Evolutionary conservation across 2,888 invertebrate genomes (phyloP), one percentile per base, ranked within the genome.

Genomic region (Hypercompe scribonia): DNA sequence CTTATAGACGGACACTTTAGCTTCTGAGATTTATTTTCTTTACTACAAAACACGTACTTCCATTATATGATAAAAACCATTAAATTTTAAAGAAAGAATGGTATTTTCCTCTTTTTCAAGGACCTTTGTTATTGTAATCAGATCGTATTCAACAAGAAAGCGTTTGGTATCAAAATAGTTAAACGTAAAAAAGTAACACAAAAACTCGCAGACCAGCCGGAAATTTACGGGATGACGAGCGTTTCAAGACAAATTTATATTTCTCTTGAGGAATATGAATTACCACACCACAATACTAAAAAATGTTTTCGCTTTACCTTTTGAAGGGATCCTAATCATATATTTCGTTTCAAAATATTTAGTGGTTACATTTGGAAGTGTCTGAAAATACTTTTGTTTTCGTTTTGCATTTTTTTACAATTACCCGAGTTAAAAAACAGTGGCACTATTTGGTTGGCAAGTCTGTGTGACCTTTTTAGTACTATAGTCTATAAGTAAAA

Each of bases 41-140:
- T 15, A 58, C 28, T 28, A 58, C 58, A 24, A 58, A 11, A n/a
- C 8, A 58, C 10, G 11, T 18, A 24, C 21, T 5, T 18, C 4
- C 18, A 42, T 42, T 46, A 28, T 11, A 7, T 11, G 15, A 28
- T 2, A 2, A n/a, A n/a, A 36, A 68, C n/a, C 10, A n/a, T 61
- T 24, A 18, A 39, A n/a, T 68, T 39, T 61, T 2, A 63, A 63
- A 63, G 24, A 33, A 21, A 63, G 21, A 18, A 42, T 3, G 8
- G 18, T 42, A 42, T 42, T 46, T 66, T 46, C 28, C 39, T 33
- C 42, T 61, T 13, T 24, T 39, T 28, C 8, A 15, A 21, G 39
- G 28, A 36, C 54, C 54, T 71, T 71, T 71, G 36, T 65, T 71
- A 65, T 71, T 71, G 54, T 71, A 71, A 65, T 65, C 65, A 71